Conservation (phyloP, 2,888 invertebrate genomes). For the Catocala sponsa region DNA sequence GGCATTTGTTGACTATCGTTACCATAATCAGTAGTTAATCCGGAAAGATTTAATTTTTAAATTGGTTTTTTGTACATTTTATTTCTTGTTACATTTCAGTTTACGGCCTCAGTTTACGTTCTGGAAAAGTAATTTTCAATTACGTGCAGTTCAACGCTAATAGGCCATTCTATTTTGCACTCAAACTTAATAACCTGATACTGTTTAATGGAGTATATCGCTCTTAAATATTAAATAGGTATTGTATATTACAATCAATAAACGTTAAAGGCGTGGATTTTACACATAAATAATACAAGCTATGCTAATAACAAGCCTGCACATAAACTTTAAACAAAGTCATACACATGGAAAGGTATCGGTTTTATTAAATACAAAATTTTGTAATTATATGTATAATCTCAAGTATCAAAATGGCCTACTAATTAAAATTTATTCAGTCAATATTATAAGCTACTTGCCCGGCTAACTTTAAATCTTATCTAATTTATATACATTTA, state of each 20-base stretch:
- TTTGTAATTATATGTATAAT: too few relatives aligned
- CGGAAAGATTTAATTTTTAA: not conserved
- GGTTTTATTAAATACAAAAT: too few relatives aligned
- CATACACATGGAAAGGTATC: too few relatives aligned
- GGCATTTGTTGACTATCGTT: not conserved
- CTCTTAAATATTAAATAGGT: conserved; percentile 15
- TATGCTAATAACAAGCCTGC: too few relatives aligned
- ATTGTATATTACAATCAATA: not conserved
- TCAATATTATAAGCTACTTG: too few relatives aligned
- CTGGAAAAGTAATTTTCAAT: conserved; percentile 30
- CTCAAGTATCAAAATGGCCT: too few relatives aligned
- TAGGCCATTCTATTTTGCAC: conserved; percentile 53
- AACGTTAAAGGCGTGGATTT: not conserved
- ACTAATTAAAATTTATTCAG: too few relatives aligned
- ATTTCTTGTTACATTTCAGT: conserved; percentile 40
- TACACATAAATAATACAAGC: not conserved
- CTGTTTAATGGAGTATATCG: conserved; percentile 34
- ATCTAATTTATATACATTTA: too few relatives aligned
- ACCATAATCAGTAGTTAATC: too few relatives aligned
- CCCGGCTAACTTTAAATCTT: too few relatives aligned
- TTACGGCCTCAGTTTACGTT: conserved; percentile 21
- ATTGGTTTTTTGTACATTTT: conserved; percentile 2
- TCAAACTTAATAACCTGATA: conserved; percentile 27
- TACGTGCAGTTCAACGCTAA: conserved; percentile 42
- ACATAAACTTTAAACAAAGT: too few relatives aligned